Evolutionary conservation across 2,113 vertebrate genomes (phyloP).

Genomic region (Lagopus muta): DNA sequence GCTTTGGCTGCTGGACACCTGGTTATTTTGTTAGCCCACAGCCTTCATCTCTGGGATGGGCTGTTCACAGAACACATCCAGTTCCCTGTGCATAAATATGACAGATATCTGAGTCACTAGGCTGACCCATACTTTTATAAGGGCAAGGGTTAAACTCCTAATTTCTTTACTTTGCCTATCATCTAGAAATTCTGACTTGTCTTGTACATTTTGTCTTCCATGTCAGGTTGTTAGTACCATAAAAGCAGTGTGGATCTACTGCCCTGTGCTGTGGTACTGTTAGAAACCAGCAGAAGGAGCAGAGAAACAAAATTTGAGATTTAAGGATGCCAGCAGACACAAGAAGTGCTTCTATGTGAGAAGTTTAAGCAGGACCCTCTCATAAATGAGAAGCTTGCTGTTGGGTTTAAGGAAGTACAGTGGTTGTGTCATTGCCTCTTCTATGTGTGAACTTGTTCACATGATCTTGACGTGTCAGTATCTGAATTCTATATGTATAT

Average conservation of each 20-base stretch:
- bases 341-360: background rate
- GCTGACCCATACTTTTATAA: accelerated
- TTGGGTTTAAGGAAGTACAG: background rate
- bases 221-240: background rate
- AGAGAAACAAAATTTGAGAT: background rate
- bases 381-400: background rate
- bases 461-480: background rate
- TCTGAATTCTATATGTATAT: background rate
- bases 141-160: background rate
- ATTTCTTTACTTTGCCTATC: background rate
- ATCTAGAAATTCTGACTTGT: background rate
- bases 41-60: background rate
- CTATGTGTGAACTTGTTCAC: background rate
- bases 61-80: background rate
- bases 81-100: background rate
- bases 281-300: background rate
- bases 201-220: background rate
- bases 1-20: background rate
- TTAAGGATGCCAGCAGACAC: background rate
- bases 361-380: background rate
- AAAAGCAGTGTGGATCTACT: background rate
- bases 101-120: background rate
- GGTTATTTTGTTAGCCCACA: background rate
- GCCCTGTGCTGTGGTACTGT: background rate
- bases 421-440: background rate